Evolutionary conservation across 2,888 invertebrate species (phyloP), one percentile per base, ranked within the genome.

Genomic region (Eurois occulta): DNA sequence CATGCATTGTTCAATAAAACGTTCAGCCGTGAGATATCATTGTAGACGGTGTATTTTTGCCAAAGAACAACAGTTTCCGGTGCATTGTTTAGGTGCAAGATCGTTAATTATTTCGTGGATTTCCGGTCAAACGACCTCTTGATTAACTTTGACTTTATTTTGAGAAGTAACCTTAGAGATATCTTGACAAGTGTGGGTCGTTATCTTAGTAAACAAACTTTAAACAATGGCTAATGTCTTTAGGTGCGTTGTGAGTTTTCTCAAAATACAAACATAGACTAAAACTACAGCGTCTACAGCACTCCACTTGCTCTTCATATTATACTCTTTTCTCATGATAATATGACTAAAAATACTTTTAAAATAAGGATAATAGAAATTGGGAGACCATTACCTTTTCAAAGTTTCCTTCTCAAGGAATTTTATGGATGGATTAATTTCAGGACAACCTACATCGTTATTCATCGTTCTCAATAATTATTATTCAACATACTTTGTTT

Each of bases 1-100:
- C 85, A 88, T 80, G 88, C 83, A 92, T 93, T 94, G 93, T 93
- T 90, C 81, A 88, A 83, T 86, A 87, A 85, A 86, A 87, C 79
- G 78, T 69, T 73, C 83, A 79, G 75, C 85, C 90, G 90, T 92
- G 92, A 91, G 91, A 92, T 92, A 93, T 91, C 91, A 92, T 92
- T 93, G 92, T 93, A 66, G 67, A 35, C 70, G 66, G 66, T 79
- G 84, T 86, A 88, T 86, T 84, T 85, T 81, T 79, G 82, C 73
- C 74, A 85, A 85, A 83, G 81, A 85, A 82, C 81, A 80, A 81
- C 80, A 83, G 83, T 88, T 90, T 91, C 91, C 91, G 89, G 74
- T 78, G 86, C 86, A 91, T 91, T 91, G 91, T 91, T 85, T 77
- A 72, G 79, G 77, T 81, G 72, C 60, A 84, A 82, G 66, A 84